Percentiles rank a stretch among this genome's conserved stretches.
Evolutionary conservation across 2,888 invertebrate genomes (phyloP).

Genomic region (Boloria selene): DNA sequence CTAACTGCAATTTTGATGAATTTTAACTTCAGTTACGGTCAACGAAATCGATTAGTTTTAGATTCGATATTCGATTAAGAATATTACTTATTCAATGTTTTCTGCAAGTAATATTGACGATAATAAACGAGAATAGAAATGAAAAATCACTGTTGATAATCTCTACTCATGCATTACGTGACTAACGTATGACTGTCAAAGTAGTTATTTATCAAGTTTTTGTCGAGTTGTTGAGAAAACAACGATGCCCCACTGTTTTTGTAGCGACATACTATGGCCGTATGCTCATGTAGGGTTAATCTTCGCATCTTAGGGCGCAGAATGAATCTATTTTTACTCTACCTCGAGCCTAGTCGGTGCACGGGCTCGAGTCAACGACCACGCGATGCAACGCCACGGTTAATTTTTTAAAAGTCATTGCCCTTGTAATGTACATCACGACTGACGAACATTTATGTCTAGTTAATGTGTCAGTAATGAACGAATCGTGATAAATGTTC

Average conservation of each 20-base stretch:
- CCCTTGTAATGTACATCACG: constrained; percentile 56
- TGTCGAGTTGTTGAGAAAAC: constrained; percentile 30
- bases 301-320: constrained; percentile 44
- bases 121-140: constrained; percentile 13
- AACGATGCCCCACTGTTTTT: constrained; percentile 32
- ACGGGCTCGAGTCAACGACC: constrained; percentile 44
- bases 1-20: constrained; percentile 1
- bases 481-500: constrained; percentile 20
- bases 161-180: constrained; percentile 20
- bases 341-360: constrained; percentile 56
- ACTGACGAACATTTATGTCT: constrained; percentile 43
- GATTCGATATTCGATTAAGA: background rate
- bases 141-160: constrained; percentile 20
- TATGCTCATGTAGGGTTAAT: constrained; percentile 34
- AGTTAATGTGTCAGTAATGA: constrained; percentile 38
- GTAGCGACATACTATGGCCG: constrained; percentile 28
- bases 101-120: background rate
- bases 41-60: constrained; percentile 7
- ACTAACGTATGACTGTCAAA: constrained; percentile 29
- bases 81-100: background rate
- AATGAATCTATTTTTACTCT: constrained; percentile 68
- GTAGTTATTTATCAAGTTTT: constrained; percentile 37
- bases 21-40: constrained; percentile 1
- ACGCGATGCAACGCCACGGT: constrained; percentile 37
- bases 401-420: constrained; percentile 70